Evolutionary conservation across 2,888 invertebrate species (phyloP).

Genomic region (Mimachlamys varia): DNA sequence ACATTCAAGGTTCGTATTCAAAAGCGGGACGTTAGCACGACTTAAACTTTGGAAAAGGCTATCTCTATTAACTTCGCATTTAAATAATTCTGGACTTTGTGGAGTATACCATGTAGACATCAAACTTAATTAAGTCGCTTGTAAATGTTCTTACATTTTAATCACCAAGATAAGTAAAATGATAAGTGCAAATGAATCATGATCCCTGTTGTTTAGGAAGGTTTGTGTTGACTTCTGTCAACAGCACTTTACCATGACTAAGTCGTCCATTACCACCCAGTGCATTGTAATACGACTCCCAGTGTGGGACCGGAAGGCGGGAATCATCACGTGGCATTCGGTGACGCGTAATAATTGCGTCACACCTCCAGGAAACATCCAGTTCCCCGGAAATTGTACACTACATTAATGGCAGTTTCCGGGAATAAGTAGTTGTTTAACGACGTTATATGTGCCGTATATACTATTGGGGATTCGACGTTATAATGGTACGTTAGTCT

Average conservation of each 20-base stretch:
- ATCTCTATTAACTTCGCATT: not conserved
- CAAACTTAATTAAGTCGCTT: not conserved
- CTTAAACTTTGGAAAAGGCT: not conserved
- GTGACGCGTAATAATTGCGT: not conserved
- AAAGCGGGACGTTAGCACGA: not conserved
- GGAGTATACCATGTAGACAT: too few relatives aligned
- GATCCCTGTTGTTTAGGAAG: not conserved
- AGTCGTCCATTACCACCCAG: not conserved
- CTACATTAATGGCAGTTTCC: not conserved
- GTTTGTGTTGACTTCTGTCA: not conserved
- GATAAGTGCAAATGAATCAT: not conserved
- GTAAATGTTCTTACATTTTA: not conserved
- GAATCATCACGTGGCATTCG: not conserved
- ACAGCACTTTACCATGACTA: not conserved
- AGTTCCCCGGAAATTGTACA: not conserved
- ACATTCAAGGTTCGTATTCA: not conserved
- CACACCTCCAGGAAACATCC: not conserved
- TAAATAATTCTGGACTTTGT: too few relatives aligned
- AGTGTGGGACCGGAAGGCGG: not conserved
- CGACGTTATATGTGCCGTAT: not conserved
- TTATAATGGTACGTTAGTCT: not conserved
- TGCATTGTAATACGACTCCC: not conserved
- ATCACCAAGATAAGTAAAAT: not conserved
- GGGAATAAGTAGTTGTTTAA: not conserved
- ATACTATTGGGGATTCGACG: not conserved